Base-by-base conservation (phyloP, 2,888 invertebrate species). In the Leucoma salicis region DNA sequence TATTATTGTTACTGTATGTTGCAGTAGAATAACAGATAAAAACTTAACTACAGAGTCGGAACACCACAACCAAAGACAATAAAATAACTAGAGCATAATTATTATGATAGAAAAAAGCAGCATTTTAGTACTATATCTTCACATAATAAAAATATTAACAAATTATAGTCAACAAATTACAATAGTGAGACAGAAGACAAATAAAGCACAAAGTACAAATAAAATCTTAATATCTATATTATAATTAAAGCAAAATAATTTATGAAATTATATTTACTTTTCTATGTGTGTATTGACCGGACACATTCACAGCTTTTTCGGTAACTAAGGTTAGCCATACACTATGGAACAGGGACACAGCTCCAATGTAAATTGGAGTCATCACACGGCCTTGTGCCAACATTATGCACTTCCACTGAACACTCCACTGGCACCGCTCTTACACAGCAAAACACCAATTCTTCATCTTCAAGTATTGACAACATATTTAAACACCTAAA, bases 251-350 rank as follows among this genome's bases (percentile, higher is more conserved):
- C 67, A 75, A 78, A 75, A 71, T 56, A 78, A 77, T 63, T 65
- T 70, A 76, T 70, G 64, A 76, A 80, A 77, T 74, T 58, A 87
- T 86, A 88, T 78, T 88, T 88, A 89, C 88, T 85, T 88, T 85
- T 73, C 67, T 40, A 50, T 21, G 62, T 62, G 58, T 68, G 69
- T 54, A 63, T 53, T 57, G 58, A 62, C 65, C 44, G 50, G 73
- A 61, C 25, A 49, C 48, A 61, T 57, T 64, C 35, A 68, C 65
- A 53, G 49, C 46, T 53, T 56, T 54, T 57, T 60, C 61, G 40
- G 45, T 49, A 50, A 62, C 53, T 35, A 48, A 57, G 43, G 50
- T 46, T 46, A 63, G 51, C 32, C 35, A 44, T 51, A 71, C 57
- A 63, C 57, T 81, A 82, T 81, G 80, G 59, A 70, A 71, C 74